Percentiles rank a stretch among this genome's conserved stretches.
phyloP scores from a whole-genome alignment of 2,888 invertebrate species.

The Drosophila subsilvestris region DNA sequence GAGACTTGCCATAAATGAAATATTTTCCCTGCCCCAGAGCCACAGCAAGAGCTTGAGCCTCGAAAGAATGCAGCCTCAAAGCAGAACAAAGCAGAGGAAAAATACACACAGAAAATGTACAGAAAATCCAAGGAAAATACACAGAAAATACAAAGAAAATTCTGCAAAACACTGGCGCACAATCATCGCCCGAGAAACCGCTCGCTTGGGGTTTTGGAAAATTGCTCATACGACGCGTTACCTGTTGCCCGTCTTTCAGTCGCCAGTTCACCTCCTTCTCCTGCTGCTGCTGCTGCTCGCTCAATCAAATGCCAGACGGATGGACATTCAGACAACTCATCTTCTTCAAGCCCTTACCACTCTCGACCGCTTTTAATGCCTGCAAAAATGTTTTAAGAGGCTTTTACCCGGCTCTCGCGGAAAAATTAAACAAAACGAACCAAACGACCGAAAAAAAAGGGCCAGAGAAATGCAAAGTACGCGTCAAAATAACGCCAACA shows the following conservation, averaged over 20 bases:
- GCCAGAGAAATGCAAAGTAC: slow-evolving; percentile 32
- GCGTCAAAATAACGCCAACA: slow-evolving; percentile 60
- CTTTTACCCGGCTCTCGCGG: slow-evolving; percentile 32
- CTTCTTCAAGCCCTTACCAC: slow-evolving; percentile 1
- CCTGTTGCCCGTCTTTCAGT: slow-evolving; percentile 54
- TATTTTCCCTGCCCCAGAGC: slow-evolving; percentile 41
- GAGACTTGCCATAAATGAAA: slow-evolving; percentile 50
- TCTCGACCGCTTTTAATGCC: slow-evolving; percentile 29
- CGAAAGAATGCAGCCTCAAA: slow-evolving; percentile 16
- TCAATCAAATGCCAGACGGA: slow-evolving; percentile 33
- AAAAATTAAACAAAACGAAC: slow-evolving; percentile 37
- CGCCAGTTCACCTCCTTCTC: neutral
- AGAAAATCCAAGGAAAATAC: neutral
- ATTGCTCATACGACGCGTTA: slow-evolving; percentile 57
- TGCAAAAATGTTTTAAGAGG: slow-evolving; percentile 65
- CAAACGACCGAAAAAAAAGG: slow-evolving; percentile 22
- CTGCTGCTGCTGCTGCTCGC: neutral
- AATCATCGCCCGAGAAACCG: neutral
- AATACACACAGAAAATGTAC: neutral
- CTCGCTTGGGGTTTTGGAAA: neutral
- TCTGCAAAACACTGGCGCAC: neutral
- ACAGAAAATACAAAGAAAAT: neutral
- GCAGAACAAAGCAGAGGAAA: slow-evolving; percentile 34
- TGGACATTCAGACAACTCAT: slow-evolving; percentile 24
- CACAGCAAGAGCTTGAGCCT: neutral